Conservation (phyloP, 2,888 invertebrate species). For the Sipunculus nudus region DNA sequence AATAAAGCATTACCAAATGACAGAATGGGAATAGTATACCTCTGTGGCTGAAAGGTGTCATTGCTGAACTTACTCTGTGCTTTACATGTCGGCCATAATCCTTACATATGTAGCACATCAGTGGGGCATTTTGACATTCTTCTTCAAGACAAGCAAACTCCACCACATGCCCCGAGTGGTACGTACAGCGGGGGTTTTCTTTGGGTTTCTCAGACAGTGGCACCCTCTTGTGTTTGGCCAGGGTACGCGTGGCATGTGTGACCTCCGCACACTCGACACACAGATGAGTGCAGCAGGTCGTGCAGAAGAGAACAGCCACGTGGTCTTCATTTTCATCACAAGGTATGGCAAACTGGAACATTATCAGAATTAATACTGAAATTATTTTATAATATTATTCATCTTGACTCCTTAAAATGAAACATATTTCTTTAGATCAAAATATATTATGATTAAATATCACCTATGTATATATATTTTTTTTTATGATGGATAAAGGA, state of each 20-base stretch:
- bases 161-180: constrained; percentile 70
- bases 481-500: too few relatives aligned
- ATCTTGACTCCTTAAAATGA: too few relatives aligned
- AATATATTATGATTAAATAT: too few relatives aligned
- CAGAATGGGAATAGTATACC: too few relatives aligned
- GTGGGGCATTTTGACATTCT: constrained; percentile 69
- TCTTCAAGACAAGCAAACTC: constrained; percentile 72
- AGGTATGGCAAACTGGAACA: constrained; percentile 63
- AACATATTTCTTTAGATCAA: too few relatives aligned
- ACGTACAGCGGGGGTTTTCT: constrained; percentile 70
- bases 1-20: too few relatives aligned
- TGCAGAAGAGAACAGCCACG: constrained; percentile 71
- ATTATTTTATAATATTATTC: not conserved
- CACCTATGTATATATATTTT: too few relatives aligned
- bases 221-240: constrained; percentile 70
- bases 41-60: too few relatives aligned
- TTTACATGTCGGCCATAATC: constrained; percentile 72
- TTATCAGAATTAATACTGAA: constrained; percentile 14
- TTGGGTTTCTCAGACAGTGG: constrained; percentile 71
- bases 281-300: constrained; percentile 70
- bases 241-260: constrained; percentile 70
- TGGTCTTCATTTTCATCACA: constrained; percentile 72
- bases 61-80: constrained; percentile 67
- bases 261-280: constrained; percentile 70
- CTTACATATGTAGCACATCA: constrained; percentile 73